These are phyloP conservation scores for Grantiella picta DNA, from an alignment of 2,113 vertebrate species.

Conservation along the genomic window DNA sequence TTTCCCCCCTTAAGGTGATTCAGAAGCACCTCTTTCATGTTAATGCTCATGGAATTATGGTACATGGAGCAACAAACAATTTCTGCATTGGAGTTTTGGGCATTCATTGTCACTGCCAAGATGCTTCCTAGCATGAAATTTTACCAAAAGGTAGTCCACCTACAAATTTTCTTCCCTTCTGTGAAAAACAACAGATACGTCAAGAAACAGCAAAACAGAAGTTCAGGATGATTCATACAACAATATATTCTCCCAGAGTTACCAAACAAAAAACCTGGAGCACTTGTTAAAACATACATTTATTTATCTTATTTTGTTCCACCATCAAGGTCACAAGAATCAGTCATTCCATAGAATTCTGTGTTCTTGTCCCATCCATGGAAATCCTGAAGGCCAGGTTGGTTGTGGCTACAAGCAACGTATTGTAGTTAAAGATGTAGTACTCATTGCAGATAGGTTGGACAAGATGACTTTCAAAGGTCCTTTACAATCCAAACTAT, in stretches of 20 bases:
- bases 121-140: background rate
- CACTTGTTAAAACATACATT: background rate
- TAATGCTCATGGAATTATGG: background rate
- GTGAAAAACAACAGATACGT: background rate
- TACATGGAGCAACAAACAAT: background rate
- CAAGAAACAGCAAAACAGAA: background rate
- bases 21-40: background rate
- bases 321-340: background rate
- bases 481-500: background rate
- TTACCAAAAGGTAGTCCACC: background rate
- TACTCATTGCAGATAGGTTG: background rate
- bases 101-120: background rate
- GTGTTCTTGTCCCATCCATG: too few relatives aligned
- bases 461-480: background rate
- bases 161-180: background rate
- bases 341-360: background rate
- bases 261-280: background rate
- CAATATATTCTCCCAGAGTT: background rate
- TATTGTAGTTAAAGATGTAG: background rate
- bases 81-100: background rate
- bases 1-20: background rate
- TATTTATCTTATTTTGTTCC: background rate
- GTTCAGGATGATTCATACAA: background rate
- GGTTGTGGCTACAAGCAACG: accelerated
- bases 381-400: background rate